Evolutionary conservation across 1,140 invertebrate species (phyloP), one percentile per base, ranked within the genome.

Genomic region (Bombus huntii): DNA sequence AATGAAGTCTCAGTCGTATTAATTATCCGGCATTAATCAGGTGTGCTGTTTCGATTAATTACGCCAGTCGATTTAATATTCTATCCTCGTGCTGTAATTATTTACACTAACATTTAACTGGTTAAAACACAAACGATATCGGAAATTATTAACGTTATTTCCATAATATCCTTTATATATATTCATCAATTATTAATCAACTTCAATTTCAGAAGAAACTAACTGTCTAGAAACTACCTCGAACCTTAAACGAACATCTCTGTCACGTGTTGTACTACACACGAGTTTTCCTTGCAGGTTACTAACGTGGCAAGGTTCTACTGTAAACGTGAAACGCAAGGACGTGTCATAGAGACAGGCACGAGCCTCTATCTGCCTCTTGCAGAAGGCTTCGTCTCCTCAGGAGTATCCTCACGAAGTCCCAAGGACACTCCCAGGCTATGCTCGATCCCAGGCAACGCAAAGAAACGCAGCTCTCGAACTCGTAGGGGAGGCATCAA

Each of bases 361-460:
- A 75, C 9, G 42, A 34, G 12, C 18, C 53, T 18, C 47, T 12
- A 15, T 18, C 9, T 18, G 18, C 28, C n/a, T 3, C 1, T 75
- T 13, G 25, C 4, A 59, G 42, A 34, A 77, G 70, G 25, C 34
- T 47, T 9, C 53, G 25, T 71, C 83, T 80, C 68, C n/a, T 85
- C 83, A 66, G 25, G 77, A 85, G 78, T 85, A 85, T 85, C 78
- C 83, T 85, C 83, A 85, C 83, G 83, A 85, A 85, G 37, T 81
- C 44, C 59, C 83, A 85, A 85, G 83, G 83, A 85, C 83, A 81
- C 57, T 65, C 70, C 10, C 76, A 57, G 34, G 37, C 78, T 57
- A 73, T 85, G 59, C 31, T 22, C 53, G 57, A 80, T 72, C 53
- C 25, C 2, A 28, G 39, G 25, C 47, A 42, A 31, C 47, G n/a